Evolutionary conservation across 2,888 invertebrate species (phyloP), one percentile per base, ranked within the genome.

Genomic region (Listrodromus nycthemerus): DNA sequence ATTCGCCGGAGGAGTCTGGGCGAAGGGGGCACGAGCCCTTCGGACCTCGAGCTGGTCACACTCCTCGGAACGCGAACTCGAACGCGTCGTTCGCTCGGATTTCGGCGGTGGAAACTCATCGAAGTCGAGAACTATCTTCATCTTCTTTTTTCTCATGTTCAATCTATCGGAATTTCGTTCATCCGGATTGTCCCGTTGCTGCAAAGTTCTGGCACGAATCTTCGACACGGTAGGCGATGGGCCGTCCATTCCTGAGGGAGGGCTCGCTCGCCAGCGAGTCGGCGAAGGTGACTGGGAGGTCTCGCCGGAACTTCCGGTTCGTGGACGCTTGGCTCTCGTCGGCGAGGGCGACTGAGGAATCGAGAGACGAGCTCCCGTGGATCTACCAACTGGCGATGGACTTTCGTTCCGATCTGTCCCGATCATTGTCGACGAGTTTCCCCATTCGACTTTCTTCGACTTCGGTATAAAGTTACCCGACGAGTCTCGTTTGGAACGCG

Each of bases 51-150:
- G 66, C 45, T 70, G 73, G 24, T 70, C 58, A 50, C 19, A 27
- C 7, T 85, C 77, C 13, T 87, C 84, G 7, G 76, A 48, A 30
- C 45, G 55, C 16, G 67, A 63, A 48, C 48, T 71, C 30, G 50
- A 30, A 10, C 86, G 86, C 33, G 85, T 66, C 21, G 52, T 85
- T 21, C 79, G 86, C 58, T 89, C 87, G 0, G 86, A 88, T 30
- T 80, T 88, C 10, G 89, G 90, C 0, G 91, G 91, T 24, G 91
- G 91, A 81, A 91, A 90, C 50, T 92, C 92, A 50, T 86, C 70
- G 73, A 92, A 92, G 21, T 92, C 91, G 6, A 91, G 79, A 13
- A 89, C 86, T 13, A 91, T 89, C 71, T 90, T 90, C 41, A 83
- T 84, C 55, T 86, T 89, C 52, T 81, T 87, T 33, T 84, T 86